Evolutionary conservation across 2,113 vertebrate genomes (phyloP).

Genomic region (Oreamnos americanus): DNA sequence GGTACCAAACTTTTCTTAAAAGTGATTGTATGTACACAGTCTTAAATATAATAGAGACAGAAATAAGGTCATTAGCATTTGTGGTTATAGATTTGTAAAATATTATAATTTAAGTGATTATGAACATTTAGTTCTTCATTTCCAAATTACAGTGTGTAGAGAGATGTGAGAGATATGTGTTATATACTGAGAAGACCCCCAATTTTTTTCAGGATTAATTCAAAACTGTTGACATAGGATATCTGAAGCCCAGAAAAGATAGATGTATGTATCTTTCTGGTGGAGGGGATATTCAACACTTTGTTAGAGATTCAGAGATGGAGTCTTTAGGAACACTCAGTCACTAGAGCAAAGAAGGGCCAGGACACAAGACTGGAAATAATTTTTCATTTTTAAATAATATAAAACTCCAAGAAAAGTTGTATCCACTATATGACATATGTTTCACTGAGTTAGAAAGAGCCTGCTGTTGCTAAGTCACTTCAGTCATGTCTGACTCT

Average conservation of each 20-base stretch:
- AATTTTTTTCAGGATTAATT: background rate
- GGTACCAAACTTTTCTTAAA: background rate
- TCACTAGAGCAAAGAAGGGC: background rate
- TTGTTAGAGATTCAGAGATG: background rate
- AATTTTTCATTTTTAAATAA: background rate
- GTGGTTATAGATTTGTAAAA: background rate
- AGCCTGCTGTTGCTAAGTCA: background rate
- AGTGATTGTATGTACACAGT: background rate
- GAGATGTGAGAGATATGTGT: background rate
- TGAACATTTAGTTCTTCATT: background rate
- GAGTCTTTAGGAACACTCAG: background rate
- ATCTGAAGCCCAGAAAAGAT: background rate
- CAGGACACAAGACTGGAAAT: background rate
- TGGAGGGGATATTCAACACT: background rate
- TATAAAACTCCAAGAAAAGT: background rate
- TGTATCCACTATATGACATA: background rate
- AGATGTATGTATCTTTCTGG: background rate
- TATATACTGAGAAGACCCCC: background rate
- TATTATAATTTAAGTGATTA: background rate
- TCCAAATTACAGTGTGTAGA: background rate
- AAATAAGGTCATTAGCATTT: background rate
- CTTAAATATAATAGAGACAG: background rate
- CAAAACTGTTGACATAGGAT: background rate
- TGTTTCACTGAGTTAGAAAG: background rate
- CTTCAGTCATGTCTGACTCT: no score